phyloP scores from a whole-genome alignment of 2,797 vertebrate species.

The Pseudocheirus occidentalis region DNA sequence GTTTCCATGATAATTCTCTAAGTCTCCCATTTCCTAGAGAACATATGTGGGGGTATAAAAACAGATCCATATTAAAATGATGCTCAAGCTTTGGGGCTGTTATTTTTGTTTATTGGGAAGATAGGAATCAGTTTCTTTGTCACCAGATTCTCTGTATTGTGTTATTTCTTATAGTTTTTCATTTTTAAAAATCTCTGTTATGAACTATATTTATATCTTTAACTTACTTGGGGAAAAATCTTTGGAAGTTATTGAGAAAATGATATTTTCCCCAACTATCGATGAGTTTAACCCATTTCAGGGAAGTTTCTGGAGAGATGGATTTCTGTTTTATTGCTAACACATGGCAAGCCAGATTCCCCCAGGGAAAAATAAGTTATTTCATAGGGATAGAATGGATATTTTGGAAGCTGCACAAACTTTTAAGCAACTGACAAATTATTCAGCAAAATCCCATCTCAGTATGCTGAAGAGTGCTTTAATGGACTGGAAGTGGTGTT shows the following conservation, averaged over 20 bases:
- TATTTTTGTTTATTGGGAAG: not conserved
- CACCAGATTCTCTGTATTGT: not conserved
- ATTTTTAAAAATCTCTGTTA: not conserved
- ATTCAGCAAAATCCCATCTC: not conserved
- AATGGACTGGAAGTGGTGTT: not conserved
- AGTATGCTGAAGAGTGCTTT: not conserved
- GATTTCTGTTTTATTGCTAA: not conserved
- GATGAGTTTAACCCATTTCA: not conserved
- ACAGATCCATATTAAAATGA: not conserved
- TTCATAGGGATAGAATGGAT: not conserved
- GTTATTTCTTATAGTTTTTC: not conserved
- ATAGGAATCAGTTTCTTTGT: not conserved
- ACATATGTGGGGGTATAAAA: conserved; percentile 9
- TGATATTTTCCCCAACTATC: not conserved
- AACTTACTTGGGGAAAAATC: not conserved
- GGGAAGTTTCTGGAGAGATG: not conserved
- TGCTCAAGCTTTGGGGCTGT: conserved; percentile 3
- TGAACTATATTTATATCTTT: not conserved
- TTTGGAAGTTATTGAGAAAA: not conserved
- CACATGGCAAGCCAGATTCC: not conserved
- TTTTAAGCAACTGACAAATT: not conserved
- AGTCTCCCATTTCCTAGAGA: conserved; percentile 11
- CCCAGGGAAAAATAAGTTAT: not conserved
- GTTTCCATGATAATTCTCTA: conserved; percentile 14
- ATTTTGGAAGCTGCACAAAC: not conserved